Percentiles rank a stretch among this genome's conserved stretches.
Conservation (phyloP, 2,888 invertebrate genomes). For the Metellina segmentata region DNA sequence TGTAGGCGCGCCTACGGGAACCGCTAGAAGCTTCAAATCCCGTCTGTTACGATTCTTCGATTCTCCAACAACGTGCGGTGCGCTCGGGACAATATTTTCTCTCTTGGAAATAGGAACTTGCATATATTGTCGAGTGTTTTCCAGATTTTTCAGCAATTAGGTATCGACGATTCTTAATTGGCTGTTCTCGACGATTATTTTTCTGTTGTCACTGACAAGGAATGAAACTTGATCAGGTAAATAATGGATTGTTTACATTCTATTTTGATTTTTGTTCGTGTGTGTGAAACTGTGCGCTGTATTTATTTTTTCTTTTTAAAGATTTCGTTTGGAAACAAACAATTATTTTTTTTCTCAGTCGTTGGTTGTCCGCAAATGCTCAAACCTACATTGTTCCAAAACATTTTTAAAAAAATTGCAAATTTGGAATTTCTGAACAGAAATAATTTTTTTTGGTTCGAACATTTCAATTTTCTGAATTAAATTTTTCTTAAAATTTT, state of each 20-base stretch:
- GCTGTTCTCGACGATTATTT: neutral
- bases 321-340: no score
- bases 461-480: no score
- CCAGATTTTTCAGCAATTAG: neutral
- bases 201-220: neutral
- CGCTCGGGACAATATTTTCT: neutral
- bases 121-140: neutral
- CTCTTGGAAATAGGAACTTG: neutral
- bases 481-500: no score
- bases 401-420: no score
- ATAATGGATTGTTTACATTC: slow-evolving; percentile 63
- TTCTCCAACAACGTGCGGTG: slow-evolving; percentile 53
- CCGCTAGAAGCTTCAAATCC: slow-evolving; percentile 19
- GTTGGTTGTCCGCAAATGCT: no score
- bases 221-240: slow-evolving; percentile 74
- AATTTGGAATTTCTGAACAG: no score
- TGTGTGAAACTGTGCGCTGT: no score
- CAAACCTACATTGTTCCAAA: no score
- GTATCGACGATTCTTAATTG: no score
- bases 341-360: no score
- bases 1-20: slow-evolving; percentile 75
- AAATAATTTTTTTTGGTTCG: no score
- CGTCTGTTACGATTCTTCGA: slow-evolving; percentile 44
- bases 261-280: slow-evolving; percentile 7
- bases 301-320: no score